phyloP scores from a whole-genome alignment of 2,888 invertebrate species.

The Sarcophaga variegata region DNA sequence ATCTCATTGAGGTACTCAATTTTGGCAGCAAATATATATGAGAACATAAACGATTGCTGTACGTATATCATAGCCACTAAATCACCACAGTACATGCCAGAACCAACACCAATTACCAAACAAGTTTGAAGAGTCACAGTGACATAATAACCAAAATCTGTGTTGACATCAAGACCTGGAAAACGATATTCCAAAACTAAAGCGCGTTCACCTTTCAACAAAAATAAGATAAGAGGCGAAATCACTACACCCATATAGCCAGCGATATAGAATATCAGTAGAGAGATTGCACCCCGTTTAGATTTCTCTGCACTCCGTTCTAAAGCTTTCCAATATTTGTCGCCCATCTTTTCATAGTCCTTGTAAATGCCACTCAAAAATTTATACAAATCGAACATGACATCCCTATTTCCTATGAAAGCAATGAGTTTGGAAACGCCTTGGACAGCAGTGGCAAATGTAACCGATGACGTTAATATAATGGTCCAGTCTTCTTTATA shows the following conservation, averaged over 20 bases:
- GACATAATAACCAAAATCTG: constrained; percentile 65
- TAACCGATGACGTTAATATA: constrained; percentile 69
- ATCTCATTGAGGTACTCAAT: constrained; percentile 68
- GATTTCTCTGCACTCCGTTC: constrained; percentile 40
- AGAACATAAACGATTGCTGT: constrained; percentile 70
- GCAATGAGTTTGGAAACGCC: constrained; percentile 68
- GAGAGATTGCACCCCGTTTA: not conserved
- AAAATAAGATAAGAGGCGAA: constrained; percentile 44
- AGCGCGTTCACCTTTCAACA: constrained; percentile 47
- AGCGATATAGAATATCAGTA: not conserved
- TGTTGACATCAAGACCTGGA: constrained; percentile 70
- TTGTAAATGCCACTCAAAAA: constrained; percentile 62
- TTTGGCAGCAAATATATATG: constrained; percentile 72
- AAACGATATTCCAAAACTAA: constrained; percentile 73
- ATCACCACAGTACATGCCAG: constrained; percentile 73
- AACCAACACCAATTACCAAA: constrained; percentile 60
- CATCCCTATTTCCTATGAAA: constrained; percentile 35
- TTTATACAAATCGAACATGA: constrained; percentile 37
- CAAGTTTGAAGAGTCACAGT: constrained; percentile 68
- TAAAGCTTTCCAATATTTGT: constrained; percentile 56
- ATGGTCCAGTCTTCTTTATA: constrained; percentile 68
- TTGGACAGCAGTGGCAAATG: constrained; percentile 71
- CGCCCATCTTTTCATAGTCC: constrained; percentile 65
- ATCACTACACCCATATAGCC: constrained; percentile 27
- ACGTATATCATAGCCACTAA: constrained; percentile 69